Percentiles rank a stretch among this genome's conserved stretches.
phyloP scores from a whole-genome alignment of 1,140 invertebrate species.

The Micrasema minimum region DNA sequence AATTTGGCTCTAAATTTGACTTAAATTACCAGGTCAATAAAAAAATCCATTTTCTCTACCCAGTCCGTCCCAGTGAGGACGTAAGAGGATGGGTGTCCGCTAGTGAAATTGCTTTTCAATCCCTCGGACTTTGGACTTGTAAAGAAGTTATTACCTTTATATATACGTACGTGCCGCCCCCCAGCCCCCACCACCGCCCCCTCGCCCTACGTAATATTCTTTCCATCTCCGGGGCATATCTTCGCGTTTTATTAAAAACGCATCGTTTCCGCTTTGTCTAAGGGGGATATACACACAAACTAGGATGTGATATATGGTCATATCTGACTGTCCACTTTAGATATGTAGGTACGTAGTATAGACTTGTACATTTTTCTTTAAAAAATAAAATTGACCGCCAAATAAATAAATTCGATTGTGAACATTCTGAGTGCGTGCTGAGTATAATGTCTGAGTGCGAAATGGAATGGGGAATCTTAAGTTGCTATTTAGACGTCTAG shows the following conservation, averaged over 20 bases:
- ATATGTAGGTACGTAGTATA: too few relatives aligned
- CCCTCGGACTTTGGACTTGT: conserved; percentile 71
- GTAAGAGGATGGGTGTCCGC: conserved; percentile 62
- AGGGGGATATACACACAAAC: not conserved
- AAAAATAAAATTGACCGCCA: too few relatives aligned
- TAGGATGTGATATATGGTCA: too few relatives aligned
- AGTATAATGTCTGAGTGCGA: too few relatives aligned
- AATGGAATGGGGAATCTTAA: too few relatives aligned
- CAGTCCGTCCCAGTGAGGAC: conserved; percentile 45
- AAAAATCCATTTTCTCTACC: not conserved
- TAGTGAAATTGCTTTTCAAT: conserved; percentile 70
- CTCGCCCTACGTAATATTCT: conserved; percentile 42
- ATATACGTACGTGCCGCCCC: conserved; percentile 52
- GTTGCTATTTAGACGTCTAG: too few relatives aligned
- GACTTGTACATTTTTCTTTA: too few relatives aligned
- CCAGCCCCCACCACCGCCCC: not conserved
- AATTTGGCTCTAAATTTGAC: too few relatives aligned
- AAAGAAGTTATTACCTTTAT: conserved; percentile 71
- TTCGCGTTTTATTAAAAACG: conserved; percentile 54
- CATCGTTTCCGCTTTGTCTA: conserved; percentile 52
- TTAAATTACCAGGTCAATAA: too few relatives aligned
- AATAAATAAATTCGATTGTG: too few relatives aligned
- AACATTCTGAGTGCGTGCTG: too few relatives aligned
- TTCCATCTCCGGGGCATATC: conserved; percentile 52
- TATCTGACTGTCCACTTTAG: too few relatives aligned